phyloP scores from a whole-genome alignment of 2,888 invertebrate genomes.

The Phasia obesa region DNA sequence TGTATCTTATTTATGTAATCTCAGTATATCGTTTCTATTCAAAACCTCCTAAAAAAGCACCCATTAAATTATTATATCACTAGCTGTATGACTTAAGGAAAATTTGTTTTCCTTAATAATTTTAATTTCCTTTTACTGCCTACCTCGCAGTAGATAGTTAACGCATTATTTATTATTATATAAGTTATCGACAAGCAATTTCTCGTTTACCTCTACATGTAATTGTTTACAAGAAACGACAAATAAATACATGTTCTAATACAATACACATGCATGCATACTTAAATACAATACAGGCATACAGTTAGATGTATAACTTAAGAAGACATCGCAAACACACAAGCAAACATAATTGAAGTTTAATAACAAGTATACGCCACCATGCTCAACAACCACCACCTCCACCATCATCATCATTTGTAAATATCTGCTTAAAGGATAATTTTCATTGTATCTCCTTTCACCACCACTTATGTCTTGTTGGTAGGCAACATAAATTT shows the following conservation, averaged over 20 bases:
- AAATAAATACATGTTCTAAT: conserved; percentile 37
- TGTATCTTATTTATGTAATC: too few relatives aligned
- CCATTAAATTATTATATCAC: too few relatives aligned
- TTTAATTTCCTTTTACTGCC: background rate
- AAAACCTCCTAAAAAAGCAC: too few relatives aligned
- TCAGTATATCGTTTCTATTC: too few relatives aligned
- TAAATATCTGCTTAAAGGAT: conserved; percentile 15
- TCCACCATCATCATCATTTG: conserved; percentile 15
- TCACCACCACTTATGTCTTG: background rate
- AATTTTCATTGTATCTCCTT: conserved; percentile 1
- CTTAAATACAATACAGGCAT: background rate
- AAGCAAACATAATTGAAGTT: background rate
- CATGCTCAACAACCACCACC: conserved; percentile 2
- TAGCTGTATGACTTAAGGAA: too few relatives aligned
- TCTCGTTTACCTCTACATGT: conserved; percentile 48
- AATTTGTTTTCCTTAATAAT: too few relatives aligned
- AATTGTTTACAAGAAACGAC: conserved; percentile 53
- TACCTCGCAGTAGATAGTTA: background rate
- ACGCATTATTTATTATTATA: conserved; percentile 60
- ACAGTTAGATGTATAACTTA: background rate
- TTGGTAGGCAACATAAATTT: background rate
- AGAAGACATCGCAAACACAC: background rate
- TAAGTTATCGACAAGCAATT: conserved; percentile 67
- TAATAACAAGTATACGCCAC: conserved; percentile 22
- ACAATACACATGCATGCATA: background rate